Percentiles rank a stretch among this genome's conserved stretches.
phyloP scores from a whole-genome alignment of 2,888 invertebrate species.

The Diarsia dahlii region DNA sequence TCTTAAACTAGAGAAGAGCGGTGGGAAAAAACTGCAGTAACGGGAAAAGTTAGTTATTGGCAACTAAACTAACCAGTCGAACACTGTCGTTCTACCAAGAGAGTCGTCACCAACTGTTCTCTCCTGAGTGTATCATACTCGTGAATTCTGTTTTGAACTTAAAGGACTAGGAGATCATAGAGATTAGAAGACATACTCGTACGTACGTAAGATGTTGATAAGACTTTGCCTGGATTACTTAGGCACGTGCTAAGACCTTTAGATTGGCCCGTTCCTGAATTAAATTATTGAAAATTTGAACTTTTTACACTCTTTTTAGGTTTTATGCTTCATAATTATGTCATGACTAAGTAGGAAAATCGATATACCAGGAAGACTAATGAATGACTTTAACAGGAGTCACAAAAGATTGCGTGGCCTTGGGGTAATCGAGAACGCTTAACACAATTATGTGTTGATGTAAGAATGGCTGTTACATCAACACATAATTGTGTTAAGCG shows the following conservation, averaged over 20 bases:
- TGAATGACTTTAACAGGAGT: neutral
- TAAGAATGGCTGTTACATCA: neutral
- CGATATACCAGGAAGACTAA: neutral
- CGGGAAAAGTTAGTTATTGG: conserved; percentile 4
- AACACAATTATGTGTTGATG: neutral
- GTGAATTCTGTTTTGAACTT: neutral
- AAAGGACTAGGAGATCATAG: neutral
- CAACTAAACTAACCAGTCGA: neutral
- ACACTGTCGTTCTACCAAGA: neutral
- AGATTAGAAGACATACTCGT: neutral
- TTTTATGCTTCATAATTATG: neutral
- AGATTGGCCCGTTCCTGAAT: neutral
- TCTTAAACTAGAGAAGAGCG: neutral
- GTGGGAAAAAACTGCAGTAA: neutral
- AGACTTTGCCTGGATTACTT: neutral
- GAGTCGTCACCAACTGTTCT: neutral
- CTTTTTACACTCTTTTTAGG: neutral
- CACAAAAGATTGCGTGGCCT: neutral
- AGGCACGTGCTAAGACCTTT: neutral
- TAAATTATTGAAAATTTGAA: neutral
- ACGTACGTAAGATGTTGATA: neutral
- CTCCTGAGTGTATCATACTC: neutral
- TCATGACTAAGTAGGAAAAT: neutral
- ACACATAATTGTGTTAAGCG: too few relatives aligned
- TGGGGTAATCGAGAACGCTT: neutral